Base-by-base conservation (phyloP, 2,113 vertebrate genomes). In the Pseudopipra pipra region DNA sequence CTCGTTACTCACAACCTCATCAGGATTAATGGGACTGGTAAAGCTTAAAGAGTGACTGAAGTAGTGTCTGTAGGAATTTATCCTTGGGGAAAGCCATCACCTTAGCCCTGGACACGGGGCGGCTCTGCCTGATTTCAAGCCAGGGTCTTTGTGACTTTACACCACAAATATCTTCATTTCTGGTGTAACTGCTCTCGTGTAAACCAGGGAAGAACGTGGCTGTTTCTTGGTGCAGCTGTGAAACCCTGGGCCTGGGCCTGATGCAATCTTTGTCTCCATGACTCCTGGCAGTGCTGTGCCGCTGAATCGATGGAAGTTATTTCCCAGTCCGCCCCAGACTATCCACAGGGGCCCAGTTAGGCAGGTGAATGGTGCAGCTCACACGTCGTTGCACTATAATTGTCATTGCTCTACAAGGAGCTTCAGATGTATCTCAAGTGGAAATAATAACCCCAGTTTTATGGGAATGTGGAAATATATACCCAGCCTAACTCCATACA, bases 291-390 rank as follows among this genome's bases (percentile, higher is more conserved):
- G 86, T 79, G 78, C 83, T 62, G 82, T 65, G 92, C 93, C 83
- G 81, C 90, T 49, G 89, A 97, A 96, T 97, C 46, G 72, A 81
- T 96, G 95, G 90, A 97, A 94, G 88, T 98, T 95, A 97, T 96
- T 96, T 97, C 97, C 97, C 97, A 93, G 96, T 73, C 75, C 11
- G 1, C 21, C 37, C 87, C 25, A 12, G 56, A 72, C 87, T 92
- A 3, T 67, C 90, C 91, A 80, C 91, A 2, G 0, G 74, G 89
- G 93, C 61, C 85, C 87, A 49, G 89, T 94, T 91, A 96, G 80
- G 20, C 81, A 91, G 91, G 93, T 84, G 87, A 89, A 94, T 58
- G 81, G 84, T 31, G 63, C 43, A 56, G 77, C 77, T 86, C 9
- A 2, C 43, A 30, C 10, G 0, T 61, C 27, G 33, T 67, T 55